Conservation (phyloP, 2,888 invertebrate species). For the Amphipoea lucens region DNA sequence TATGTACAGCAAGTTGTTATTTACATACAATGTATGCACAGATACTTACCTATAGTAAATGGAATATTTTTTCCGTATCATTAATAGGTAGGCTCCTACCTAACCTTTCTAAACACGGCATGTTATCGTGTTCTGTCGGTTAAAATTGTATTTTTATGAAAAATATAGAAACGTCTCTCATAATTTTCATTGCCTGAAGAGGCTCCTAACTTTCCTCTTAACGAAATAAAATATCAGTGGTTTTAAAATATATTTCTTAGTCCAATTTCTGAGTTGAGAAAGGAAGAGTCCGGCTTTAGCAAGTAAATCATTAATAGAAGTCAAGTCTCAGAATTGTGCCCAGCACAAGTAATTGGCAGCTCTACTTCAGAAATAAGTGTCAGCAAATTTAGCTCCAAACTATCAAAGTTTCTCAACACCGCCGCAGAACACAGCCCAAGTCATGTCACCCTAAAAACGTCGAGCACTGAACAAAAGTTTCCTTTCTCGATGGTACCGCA, state of each 20-base stretch:
- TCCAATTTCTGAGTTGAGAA: neutral
- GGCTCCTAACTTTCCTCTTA: neutral
- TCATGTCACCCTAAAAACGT: slow-evolving; percentile 32
- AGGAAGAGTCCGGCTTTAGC: neutral
- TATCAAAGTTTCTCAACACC: slow-evolving; percentile 31
- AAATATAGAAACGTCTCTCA: neutral
- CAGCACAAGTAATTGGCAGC: slow-evolving; percentile 3
- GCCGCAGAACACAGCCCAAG: slow-evolving; percentile 5
- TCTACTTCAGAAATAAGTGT: slow-evolving; percentile 10
- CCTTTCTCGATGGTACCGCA: slow-evolving; percentile 15
- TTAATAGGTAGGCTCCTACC: neutral
- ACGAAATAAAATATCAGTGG: neutral
- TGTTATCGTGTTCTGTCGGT: too few relatives aligned
- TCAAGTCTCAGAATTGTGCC: neutral
- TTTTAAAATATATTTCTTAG: neutral
- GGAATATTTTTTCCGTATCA: neutral
- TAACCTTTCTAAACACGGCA: neutral
- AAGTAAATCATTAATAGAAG: neutral
- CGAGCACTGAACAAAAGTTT: slow-evolving; percentile 41
- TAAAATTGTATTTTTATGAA: neutral
- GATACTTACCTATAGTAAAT: neutral
- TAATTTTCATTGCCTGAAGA: neutral
- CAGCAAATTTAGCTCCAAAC: slow-evolving; percentile 1
- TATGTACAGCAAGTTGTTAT: neutral
- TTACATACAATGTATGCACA: neutral